Conservation (phyloP, 1,140 invertebrate species). For the Scylla paramamosain region DNA sequence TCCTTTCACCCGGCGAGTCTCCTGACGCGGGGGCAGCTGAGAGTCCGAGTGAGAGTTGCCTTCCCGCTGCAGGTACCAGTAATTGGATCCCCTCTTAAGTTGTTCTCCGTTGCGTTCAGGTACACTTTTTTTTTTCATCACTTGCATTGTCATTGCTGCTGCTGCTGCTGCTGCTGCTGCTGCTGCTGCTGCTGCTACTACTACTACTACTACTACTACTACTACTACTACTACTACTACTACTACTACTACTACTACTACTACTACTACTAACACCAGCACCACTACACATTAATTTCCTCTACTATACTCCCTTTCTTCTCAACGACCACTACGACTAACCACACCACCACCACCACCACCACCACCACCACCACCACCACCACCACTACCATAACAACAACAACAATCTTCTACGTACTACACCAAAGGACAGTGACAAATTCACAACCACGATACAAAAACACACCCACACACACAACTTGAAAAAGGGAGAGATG, state of each 20-base stretch:
- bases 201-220: conserved; percentile 27
- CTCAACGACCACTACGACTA: not conserved
- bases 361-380: not conserved
- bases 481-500: not conserved
- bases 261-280: not conserved
- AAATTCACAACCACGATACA: not conserved
- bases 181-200: not conserved
- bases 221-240: conserved; percentile 27
- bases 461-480: not conserved
- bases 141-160: not conserved
- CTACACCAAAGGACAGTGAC: not conserved
- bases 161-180: not conserved
- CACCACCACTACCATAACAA: not conserved
- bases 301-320: too few relatives aligned
- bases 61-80: too few relatives aligned
- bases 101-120: too few relatives aligned
- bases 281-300: too few relatives aligned
- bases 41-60: too few relatives aligned
- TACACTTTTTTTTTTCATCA: too few relatives aligned
- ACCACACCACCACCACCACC: not conserved
- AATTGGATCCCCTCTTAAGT: too few relatives aligned
- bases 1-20: too few relatives aligned
- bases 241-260: conserved; percentile 27
- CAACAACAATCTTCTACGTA: too few relatives aligned
- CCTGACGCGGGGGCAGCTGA: too few relatives aligned